Conservation (phyloP, 2,797 vertebrate species). For the Enteromius anoplus region DNA sequence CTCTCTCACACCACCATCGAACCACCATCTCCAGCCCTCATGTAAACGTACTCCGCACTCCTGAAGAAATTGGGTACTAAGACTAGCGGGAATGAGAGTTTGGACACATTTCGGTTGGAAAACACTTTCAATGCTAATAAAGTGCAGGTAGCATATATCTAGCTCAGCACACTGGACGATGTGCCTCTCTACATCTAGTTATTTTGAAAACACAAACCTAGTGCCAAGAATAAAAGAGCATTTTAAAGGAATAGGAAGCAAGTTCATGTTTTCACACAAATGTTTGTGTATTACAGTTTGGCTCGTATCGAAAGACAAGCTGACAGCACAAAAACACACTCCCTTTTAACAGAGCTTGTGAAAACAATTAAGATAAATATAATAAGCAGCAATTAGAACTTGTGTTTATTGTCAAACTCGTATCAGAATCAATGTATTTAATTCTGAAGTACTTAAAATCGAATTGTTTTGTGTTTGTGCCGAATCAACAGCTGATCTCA, state of each 20-base stretch:
- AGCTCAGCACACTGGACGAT: slow-evolving; percentile 26
- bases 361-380: slow-evolving; percentile 3
- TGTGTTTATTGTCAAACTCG: background rate
- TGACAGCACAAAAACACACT: background rate
- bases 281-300: background rate
- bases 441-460: slow-evolving; percentile 4
- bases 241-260: background rate
- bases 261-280: slow-evolving; percentile 7
- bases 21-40: slow-evolving; percentile 1
- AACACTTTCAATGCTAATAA: slow-evolving; percentile 53
- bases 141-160: slow-evolving; percentile 40
- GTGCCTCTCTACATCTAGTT: background rate
- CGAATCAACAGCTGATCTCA: background rate
- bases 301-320: background rate
- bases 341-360: background rate
- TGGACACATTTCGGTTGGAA: slow-evolving; percentile 41
- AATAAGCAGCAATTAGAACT: background rate
- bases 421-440: background rate
- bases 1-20: slow-evolving; percentile 35
- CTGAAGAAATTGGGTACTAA: slow-evolving; percentile 47
- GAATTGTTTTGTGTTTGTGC: background rate
- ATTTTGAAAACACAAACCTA: slow-evolving; percentile 24
- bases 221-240: slow-evolving; percentile 6
- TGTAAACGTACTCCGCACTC: slow-evolving; percentile 17
- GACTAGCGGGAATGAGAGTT: slow-evolving; percentile 32